phyloP scores from a whole-genome alignment of 2,113 vertebrate species.

The Cryptoleucopteryx plumbea region DNA sequence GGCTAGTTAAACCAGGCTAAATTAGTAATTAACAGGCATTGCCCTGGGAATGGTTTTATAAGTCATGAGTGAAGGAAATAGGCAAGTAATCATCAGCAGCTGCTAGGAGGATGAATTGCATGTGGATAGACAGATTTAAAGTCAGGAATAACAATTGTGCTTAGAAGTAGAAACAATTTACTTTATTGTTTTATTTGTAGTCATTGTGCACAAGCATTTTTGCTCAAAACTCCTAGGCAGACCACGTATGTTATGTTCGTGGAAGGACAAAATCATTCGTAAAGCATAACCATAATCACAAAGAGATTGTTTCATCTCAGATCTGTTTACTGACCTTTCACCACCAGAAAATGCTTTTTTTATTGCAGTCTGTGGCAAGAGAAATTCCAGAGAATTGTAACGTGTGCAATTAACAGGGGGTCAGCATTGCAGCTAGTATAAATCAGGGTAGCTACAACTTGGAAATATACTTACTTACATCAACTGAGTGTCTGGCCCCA shows the following conservation, averaged over 20 bases:
- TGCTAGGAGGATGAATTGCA: background rate
- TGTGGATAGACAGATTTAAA: background rate
- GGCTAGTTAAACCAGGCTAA: background rate
- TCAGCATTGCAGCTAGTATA: background rate
- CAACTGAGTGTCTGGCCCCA: background rate
- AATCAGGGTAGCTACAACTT: background rate
- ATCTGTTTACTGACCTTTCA: constrained; percentile 15
- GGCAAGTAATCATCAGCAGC: background rate
- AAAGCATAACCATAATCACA: background rate
- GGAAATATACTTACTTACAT: background rate
- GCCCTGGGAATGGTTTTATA: background rate
- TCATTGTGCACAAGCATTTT: background rate
- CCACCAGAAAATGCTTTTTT: background rate
- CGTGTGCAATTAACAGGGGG: background rate
- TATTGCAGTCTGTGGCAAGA: background rate
- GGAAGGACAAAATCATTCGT: background rate
- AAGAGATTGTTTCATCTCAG: background rate
- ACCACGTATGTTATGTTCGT: background rate
- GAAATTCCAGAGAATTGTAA: constrained; percentile 14
- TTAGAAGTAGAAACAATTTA: background rate
- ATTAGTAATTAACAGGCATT: background rate
- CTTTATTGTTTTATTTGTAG: background rate
- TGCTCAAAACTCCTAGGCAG: background rate
- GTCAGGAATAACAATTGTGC: background rate
- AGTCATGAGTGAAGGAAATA: background rate